These are phyloP conservation scores for Drosophila burlai DNA, from an alignment of 1,140 invertebrate species.

Conservation along the genomic window DNA sequence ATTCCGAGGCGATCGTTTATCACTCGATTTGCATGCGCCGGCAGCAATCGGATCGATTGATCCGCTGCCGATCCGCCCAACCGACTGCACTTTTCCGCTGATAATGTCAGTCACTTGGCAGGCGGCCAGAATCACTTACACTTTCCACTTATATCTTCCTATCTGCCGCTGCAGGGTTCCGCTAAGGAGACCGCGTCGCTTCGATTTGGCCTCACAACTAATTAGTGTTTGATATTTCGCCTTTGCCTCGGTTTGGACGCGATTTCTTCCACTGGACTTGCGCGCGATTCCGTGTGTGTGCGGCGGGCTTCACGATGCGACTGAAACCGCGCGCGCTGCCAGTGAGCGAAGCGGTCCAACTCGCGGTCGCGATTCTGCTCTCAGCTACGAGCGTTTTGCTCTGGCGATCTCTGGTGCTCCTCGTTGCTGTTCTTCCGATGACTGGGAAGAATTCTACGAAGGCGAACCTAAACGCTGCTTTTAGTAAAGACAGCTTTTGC, in stretches of 20 bases:
- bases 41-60: slow-evolving; percentile 52
- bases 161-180: slow-evolving; percentile 2
- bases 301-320: slow-evolving; percentile 62
- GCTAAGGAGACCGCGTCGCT: slow-evolving; percentile 18
- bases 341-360: slow-evolving; percentile 44
- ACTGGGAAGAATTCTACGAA: slow-evolving; percentile 57
- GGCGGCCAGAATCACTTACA: slow-evolving; percentile 65
- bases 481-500: slow-evolving; percentile 47
- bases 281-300: slow-evolving; percentile 63
- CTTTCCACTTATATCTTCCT: slow-evolving; percentile 56
- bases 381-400: slow-evolving; percentile 8
- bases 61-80: slow-evolving; percentile 34
- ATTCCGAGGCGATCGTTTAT: slow-evolving; percentile 83
- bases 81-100: slow-evolving; percentile 53
- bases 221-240: slow-evolving; percentile 27
- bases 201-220: slow-evolving; percentile 22
- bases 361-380: slow-evolving; percentile 30
- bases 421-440: slow-evolving; percentile 35
- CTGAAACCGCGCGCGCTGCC: slow-evolving; percentile 64
- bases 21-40: slow-evolving; percentile 78
- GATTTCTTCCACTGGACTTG: slow-evolving; percentile 29
- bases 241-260: slow-evolving; percentile 17
- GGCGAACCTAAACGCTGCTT: slow-evolving; percentile 45
- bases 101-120: slow-evolving; percentile 73
- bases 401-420: slow-evolving; percentile 33